These are phyloP conservation scores for Ophonus ardosiacus DNA, from an alignment of 2,888 invertebrate species.

Conservation along the genomic window DNA sequence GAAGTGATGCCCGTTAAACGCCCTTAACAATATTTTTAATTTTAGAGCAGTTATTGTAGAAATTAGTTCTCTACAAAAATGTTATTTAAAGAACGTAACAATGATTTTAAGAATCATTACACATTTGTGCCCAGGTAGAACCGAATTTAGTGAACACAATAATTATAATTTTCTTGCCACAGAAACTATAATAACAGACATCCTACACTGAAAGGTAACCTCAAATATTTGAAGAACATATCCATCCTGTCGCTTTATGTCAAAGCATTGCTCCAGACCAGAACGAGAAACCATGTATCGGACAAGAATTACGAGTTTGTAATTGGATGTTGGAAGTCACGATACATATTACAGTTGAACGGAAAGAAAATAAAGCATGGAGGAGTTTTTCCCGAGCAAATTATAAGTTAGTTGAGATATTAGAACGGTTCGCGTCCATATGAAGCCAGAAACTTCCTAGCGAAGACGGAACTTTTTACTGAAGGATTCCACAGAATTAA, in stretches of 20 bases:
- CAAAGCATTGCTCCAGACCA: conserved; percentile 33
- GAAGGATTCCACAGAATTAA: conserved; percentile 28
- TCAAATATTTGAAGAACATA: conserved; percentile 10
- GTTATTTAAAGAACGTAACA: too few relatives aligned
- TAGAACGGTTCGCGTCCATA: conserved; percentile 31
- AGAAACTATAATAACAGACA: conserved; percentile 16
- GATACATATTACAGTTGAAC: conserved; percentile 41
- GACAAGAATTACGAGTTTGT: conserved; percentile 34
- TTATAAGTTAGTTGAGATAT: conserved; percentile 39
- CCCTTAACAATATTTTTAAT: too few relatives aligned
- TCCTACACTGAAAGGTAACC: neutral
- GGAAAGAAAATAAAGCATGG: conserved; percentile 40
- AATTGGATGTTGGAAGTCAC: conserved; percentile 41
- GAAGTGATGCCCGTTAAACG: too few relatives aligned
- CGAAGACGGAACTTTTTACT: conserved; percentile 8
- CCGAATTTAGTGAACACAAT: neutral
- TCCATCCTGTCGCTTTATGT: neutral
- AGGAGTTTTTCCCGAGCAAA: conserved; percentile 12
- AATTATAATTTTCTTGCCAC: neutral
- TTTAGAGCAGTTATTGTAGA: too few relatives aligned
- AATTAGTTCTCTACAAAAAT: too few relatives aligned
- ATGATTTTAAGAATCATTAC: too few relatives aligned
- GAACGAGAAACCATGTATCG: conserved; percentile 12
- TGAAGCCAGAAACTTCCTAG: conserved; percentile 6
- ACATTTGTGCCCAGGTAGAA: too few relatives aligned